Evolutionary conservation across 2,888 invertebrate species (phyloP).

Genomic region (Teleiodes luculella): DNA sequence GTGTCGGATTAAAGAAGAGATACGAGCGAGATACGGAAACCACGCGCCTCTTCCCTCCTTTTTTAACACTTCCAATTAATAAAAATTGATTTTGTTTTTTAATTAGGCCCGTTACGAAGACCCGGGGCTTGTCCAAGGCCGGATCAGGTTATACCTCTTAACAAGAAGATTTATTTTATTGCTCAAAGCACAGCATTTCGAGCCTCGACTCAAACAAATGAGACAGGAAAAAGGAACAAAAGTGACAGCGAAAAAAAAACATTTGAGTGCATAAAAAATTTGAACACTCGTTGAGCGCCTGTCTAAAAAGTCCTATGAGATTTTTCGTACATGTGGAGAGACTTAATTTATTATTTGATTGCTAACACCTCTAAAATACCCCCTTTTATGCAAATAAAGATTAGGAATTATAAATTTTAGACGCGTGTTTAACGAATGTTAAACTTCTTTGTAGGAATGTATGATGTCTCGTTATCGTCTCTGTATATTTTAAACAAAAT

Average conservation of each 20-base stretch:
- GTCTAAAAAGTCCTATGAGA: no score
- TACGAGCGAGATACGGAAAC: conserved; percentile 68
- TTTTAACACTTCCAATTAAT: conserved; percentile 79
- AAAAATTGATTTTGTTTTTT: conserved; percentile 79
- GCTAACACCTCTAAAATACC: no score
- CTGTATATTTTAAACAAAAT: no score
- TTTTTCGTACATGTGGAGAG: no score
- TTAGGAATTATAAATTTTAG: no score
- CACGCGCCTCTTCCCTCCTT: conserved; percentile 73
- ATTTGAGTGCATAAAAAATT: conserved; percentile 41
- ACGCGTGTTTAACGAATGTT: no score
- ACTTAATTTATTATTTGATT: no score
- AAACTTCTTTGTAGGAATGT: no score
- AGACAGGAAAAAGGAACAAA: conserved; percentile 47
- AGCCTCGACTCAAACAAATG: conserved; percentile 45
- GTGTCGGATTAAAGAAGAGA: conserved; percentile 77
- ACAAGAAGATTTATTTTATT: conserved; percentile 74
- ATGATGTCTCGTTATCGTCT: no score
- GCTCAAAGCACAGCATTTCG: conserved; percentile 65
- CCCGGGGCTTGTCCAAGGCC: conserved; percentile 63
- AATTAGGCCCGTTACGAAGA: conserved; percentile 74
- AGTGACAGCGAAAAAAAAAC: conserved; percentile 55
- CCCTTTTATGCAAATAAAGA: no score
- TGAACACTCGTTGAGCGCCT: no score
- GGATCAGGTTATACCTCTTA: conserved; percentile 69